Evolutionary conservation across 2,888 invertebrate genomes (phyloP), one percentile per base, ranked within the genome.

Genomic region (Polydrusus cervinus): DNA sequence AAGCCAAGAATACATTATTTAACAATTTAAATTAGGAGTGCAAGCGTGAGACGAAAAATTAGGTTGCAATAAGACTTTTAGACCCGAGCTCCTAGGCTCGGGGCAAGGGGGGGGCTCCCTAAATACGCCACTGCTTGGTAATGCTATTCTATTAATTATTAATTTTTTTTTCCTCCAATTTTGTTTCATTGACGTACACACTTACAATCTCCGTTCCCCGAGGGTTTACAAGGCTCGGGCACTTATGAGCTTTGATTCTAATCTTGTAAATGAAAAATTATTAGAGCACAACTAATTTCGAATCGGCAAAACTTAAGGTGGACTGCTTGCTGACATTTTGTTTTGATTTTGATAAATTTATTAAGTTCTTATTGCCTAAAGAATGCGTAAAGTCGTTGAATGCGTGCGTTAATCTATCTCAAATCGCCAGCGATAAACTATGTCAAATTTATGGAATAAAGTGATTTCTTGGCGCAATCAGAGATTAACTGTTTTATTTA

Each of bases 201-300:
- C n/a, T n/a, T n/a, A n/a, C n/a, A n/a, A n/a, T 47, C 30, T 9
- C 25, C 30, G 14, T 47, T 64, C 47, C 64, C 65, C 64, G 51
- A 51, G 51, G 38, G 65, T 38, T 16, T 51, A 18, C 51, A 66
- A 53, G 40, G 53, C 51, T 53, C 40, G 34, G 20, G 10, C 66
- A 72, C 72, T 72, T 66, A 57, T 72, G 60, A 60, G 66, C 66
- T 49, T 66, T 72, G 66, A 72, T 66, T 55, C 18, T 66, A 72
- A 72, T 72, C 72, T 60, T 66, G 66, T 72, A 40, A 70, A 61
- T 38, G 57, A 49, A 47, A 40, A 60, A 57, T 66, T 64, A 72
- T 66, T 72, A 66, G 72, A 72, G 72, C 72, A 72, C 66, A 66
- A 72, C 72, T 72, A 72, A 72, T 72, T 72, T 65, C 43, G 9